Base-by-base conservation (phyloP, 2,113 vertebrate genomes). In the Empidonax alnorum region DNA sequence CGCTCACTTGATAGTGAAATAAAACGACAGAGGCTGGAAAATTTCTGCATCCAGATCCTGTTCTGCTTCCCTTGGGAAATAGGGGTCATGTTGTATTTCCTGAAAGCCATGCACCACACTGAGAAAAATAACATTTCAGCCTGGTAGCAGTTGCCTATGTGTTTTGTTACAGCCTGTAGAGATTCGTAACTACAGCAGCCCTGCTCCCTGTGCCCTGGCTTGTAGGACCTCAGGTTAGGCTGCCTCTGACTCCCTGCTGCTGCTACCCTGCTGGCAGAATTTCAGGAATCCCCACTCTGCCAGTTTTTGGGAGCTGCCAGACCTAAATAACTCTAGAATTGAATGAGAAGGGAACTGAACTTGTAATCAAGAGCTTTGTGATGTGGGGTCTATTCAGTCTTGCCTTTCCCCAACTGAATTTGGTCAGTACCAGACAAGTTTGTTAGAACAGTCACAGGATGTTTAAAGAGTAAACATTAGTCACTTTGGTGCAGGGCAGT, bases 381-480 rank as follows among this genome's bases (percentile, higher is more conserved):
- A 56, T 68, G 31, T 53, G 63, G 74, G 33, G 67, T 33, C 19
- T 53, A 35, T 63, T 83, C n/a, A 53, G 42, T 37, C 50, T 94
- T 84, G 33, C 47, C 39, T 89, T 90, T 91, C n/a, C 35, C 31
- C 39, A 72, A 2, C 47, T 56, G 65, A 81, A 81, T 84, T 84
- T 81, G 47, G 39, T 88, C 72, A 46, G 52, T 52, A 47, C 30
- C 27, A 69, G 81, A 44, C 55, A 88, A 66, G 27, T 77, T 76
- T 77, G 39, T 80, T 42, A 52, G 21, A 79, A 94, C 72, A 63
- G 82, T 74, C 63, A 74, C 78, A 90, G 90, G 72, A 94, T 80
- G 68, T 65, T 96, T 76, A 84, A 97, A 94, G 94, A 79, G 68
- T 87, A 90, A 67, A 39, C 44, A 46, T 96, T 91, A 96, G 92